Percentiles rank a stretch among this genome's conserved stretches.
phyloP scores from a whole-genome alignment of 2,113 vertebrate species.

The Ammodramus savannarum region DNA sequence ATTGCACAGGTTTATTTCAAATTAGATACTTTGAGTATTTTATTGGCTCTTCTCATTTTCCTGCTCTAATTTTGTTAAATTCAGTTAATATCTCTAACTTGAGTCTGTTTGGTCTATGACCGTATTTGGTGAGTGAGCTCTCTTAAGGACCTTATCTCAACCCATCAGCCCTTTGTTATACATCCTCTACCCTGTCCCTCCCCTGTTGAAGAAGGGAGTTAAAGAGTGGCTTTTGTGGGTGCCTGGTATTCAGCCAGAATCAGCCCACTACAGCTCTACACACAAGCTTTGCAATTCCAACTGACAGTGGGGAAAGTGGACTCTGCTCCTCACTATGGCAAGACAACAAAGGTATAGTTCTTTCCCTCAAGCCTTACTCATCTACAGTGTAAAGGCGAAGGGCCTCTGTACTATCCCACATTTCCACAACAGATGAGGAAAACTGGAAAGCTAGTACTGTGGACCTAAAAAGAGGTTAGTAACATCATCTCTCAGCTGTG shows the following conservation, averaged over 20 bases:
- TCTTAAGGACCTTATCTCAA: background rate
- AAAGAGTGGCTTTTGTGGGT: background rate
- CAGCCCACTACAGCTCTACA: background rate
- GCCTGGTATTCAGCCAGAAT: background rate
- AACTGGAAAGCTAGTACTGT: background rate
- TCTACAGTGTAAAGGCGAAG: background rate
- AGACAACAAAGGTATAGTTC: background rate
- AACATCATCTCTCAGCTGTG: background rate
- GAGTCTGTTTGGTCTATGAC: background rate
- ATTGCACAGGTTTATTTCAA: background rate
- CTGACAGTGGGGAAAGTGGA: fast-evolving
- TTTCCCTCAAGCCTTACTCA: background rate
- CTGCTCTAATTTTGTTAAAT: background rate
- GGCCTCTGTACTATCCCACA: background rate
- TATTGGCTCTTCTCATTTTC: background rate
- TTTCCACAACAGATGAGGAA: background rate
- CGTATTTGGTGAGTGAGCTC: background rate
- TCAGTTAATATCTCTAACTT: background rate
- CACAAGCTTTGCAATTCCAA: background rate
- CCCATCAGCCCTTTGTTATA: background rate
- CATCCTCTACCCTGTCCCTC: too few relatives aligned
- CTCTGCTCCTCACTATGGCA: background rate
- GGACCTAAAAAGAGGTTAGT: background rate
- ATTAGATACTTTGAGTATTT: background rate
- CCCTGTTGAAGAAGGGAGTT: background rate